Evolutionary conservation across 2,113 vertebrate genomes (phyloP).

Genomic region (Anolis carolinensis): DNA sequence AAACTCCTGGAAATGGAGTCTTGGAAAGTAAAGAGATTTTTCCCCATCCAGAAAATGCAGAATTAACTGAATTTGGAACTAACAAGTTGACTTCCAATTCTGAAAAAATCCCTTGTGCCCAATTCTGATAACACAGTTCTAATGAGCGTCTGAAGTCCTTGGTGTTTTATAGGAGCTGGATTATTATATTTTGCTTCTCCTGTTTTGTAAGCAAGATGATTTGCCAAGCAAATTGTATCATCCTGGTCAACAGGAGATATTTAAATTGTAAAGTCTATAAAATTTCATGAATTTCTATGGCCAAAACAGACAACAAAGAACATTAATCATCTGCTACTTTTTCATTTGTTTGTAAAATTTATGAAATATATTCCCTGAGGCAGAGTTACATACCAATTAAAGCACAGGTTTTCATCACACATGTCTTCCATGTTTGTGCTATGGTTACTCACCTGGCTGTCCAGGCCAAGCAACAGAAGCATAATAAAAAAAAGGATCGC

Average conservation of each 20-base stretch:
- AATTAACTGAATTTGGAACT: not conserved
- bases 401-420: conserved; percentile 21
- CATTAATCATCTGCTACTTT: not conserved
- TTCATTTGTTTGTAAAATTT: not conserved
- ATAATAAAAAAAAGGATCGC: conserved; percentile 99
- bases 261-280: not conserved
- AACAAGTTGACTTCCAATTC: not conserved
- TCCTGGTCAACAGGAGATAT: not conserved
- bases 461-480: conserved; percentile 98
- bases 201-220: not conserved
- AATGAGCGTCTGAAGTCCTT: not conserved
- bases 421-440: fast-evolving
- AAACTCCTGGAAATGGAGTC: not conserved
- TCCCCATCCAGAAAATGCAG: not conserved
- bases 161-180: not conserved
- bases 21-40: not conserved
- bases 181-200: not conserved
- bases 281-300: not conserved
- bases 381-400: not conserved
- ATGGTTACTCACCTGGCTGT: conserved; percentile 89
- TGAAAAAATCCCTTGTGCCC: not conserved
- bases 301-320: not conserved
- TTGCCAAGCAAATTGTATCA: not conserved
- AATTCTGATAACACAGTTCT: not conserved
- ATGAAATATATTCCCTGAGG: not conserved